Evolutionary conservation across 1,140 invertebrate genomes (phyloP).

Genomic region (Palaemon carinicauda): DNA sequence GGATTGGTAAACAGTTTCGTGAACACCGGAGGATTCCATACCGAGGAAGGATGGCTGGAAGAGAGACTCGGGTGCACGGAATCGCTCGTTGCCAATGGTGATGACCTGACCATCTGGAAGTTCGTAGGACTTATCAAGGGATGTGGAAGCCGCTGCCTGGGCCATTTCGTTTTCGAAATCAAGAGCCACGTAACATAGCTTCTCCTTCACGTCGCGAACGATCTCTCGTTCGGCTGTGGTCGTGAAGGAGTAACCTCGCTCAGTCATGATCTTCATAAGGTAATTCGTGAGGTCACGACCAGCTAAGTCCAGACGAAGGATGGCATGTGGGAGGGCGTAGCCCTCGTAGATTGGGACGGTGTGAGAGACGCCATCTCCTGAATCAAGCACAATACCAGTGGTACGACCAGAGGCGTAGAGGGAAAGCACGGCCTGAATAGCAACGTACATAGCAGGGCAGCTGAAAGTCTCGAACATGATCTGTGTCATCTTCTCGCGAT

Average conservation of each 20-base stretch:
- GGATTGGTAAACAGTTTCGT: not conserved
- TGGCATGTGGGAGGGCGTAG: not conserved
- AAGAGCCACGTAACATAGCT: constrained; percentile 75
- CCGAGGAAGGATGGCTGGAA: constrained; percentile 96
- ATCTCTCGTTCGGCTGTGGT: constrained; percentile 85
- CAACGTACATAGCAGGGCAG: constrained; percentile 12
- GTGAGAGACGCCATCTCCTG: not conserved
- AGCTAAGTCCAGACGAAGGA: not conserved
- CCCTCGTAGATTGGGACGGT: not conserved
- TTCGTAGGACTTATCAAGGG: not conserved
- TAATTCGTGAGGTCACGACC: constrained; percentile 65
- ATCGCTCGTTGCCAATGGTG: not conserved
- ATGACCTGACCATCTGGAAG: not conserved
- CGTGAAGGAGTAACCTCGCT: constrained; percentile 70
- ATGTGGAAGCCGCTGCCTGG: not conserved
- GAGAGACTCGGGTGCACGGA: constrained; percentile 65
- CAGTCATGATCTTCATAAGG: constrained; percentile 90
- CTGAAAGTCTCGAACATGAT: constrained; percentile 22
- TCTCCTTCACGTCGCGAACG: constrained; percentile 91
- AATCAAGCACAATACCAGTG: constrained; percentile 38
- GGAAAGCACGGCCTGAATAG: constrained; percentile 6
- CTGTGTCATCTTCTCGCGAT: constrained; percentile 18
- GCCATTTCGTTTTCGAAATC: not conserved
- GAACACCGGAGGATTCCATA: constrained; percentile 73
- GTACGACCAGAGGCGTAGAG: constrained; percentile 18